Evolutionary conservation across 2,113 vertebrate species (phyloP), one percentile per base, ranked within the genome.

Genomic region (Axis porcinus): DNA sequence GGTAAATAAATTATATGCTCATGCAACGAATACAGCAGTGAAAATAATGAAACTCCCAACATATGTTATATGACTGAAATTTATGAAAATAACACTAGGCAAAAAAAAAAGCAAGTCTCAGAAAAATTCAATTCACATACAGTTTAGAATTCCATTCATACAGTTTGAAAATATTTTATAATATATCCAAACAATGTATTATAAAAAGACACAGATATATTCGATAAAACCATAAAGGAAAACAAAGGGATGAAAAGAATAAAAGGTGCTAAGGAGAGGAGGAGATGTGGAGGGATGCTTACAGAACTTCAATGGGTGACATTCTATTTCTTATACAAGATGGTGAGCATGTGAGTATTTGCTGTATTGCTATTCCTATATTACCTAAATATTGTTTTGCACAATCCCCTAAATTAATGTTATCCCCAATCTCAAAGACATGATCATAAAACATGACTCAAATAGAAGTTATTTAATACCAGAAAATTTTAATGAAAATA

Each of bases 401-500:
- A 54, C 17, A 57, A 62, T 58, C n/a, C 45, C 83, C 54, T 87
- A 88, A 91, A 81, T n/a, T 25, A 50, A 33, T 81, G 45, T 47
- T 33, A 78, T 82, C 40, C 43, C 16, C 13, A 90, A 21, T 86
- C 27, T 86, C 91, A 89, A 93, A 85, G 14, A 30, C 19, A 81
- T 55, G 40, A 62, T 47, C 47, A 87, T 74, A 82, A 87, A 92
- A 81, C 13, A 81, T 95, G 55, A 84, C 23, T 94, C 21, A 57
- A 70, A 84, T 36, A 76, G 16, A 76, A 43, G 52, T 54, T 79
- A 52, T 27, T 85, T 70, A 52, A 54, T 89, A 70, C 19, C 74
- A 93, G 17, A 87, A 86, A n/a, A 92, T 54, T 89, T 89, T 85
- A 62, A 67, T 67, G 15, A 70, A 92, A 84, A 76, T 33, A 82